Base-by-base conservation (phyloP, 2,797 vertebrate species). In the Pristis pectinata region DNA sequence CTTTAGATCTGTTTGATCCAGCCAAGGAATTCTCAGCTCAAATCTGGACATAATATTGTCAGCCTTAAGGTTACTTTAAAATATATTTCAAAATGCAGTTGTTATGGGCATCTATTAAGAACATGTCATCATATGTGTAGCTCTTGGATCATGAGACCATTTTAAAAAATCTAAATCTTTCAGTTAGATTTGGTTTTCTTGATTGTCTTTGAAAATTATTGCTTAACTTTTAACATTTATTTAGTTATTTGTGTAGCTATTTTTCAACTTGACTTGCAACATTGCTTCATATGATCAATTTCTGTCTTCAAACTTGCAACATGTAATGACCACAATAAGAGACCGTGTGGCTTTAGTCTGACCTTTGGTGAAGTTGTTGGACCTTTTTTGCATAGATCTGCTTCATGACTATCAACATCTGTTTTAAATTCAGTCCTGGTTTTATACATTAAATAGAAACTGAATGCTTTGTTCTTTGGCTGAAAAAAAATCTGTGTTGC, bases 141-240 rank as follows among this genome's bases (percentile, higher is more conserved):
- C 13, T 72, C 8, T 72, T 8, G 37, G 61, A 44, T 72, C 37
- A 93, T 64, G 67, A 8, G 15, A 27, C n/a, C 91, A 93, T 70
- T 89, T 72, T 72, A 93, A 37, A 61, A 93, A 67, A 72, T 70
- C 22, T 70, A 72, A 70, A 93, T 72, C 89, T 92, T 93, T 93
- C 22, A 93, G 41, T 93, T 64, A 72, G 64, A 93, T 44, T 70
- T 92, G n/a, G 61, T 37, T 70, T 49, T 37, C 37, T 70, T 59
- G 9, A 6, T 61, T 64, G 17, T 41, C 7, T 11, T 44, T 93
- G 93, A 41, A 10, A 41, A 67, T 64, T 67, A 92, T 27, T 13
- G 72, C 87, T 44, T 93, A 24, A 70, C 10, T 92, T 67, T 64
- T 67, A 13, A 93, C 93, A 41, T 70, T 44, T 30, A 13, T 70